Evolutionary conservation across 1,140 invertebrate species (phyloP).

Genomic region (Drosophila eugracilis): DNA sequence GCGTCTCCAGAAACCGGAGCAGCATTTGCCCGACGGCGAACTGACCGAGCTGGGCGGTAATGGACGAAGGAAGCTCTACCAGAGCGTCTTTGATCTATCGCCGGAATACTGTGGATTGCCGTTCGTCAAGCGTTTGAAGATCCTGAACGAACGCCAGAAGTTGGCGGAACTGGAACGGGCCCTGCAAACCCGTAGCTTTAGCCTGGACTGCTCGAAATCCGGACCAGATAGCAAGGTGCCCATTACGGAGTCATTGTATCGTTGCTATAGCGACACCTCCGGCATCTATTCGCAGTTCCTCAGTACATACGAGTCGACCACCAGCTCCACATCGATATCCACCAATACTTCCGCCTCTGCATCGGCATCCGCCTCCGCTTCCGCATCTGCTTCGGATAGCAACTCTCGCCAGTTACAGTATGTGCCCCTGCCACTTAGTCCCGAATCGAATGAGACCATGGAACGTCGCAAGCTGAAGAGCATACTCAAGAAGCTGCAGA

Average conservation of each 20-base stretch:
- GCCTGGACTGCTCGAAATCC: slow-evolving; percentile 90
- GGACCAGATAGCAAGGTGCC: slow-evolving; percentile 86
- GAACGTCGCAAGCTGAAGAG: slow-evolving; percentile 93
- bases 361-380: slow-evolving; percentile 24
- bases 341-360: slow-evolving; percentile 58
- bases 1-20: slow-evolving; percentile 62
- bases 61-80: slow-evolving; percentile 62
- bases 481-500: slow-evolving; percentile 91
- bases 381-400: slow-evolving; percentile 52
- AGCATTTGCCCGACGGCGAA: slow-evolving; percentile 51
- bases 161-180: slow-evolving; percentile 91
- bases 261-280: slow-evolving; percentile 88
- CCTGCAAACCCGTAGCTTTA: slow-evolving; percentile 90
- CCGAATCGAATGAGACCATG: slow-evolving; percentile 93
- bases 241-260: slow-evolving; percentile 86
- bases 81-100: slow-evolving; percentile 93
- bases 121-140: slow-evolving; percentile 95
- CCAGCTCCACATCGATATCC: slow-evolving; percentile 64
- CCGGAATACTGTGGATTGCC: slow-evolving; percentile 94
- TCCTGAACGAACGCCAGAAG: slow-evolving; percentile 94
- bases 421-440: slow-evolving; percentile 85
- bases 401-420: slow-evolving; percentile 79
- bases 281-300: slow-evolving; percentile 81
- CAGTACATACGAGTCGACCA: slow-evolving; percentile 74
- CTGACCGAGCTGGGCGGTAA: slow-evolving; percentile 17